Evolutionary conservation across 2,113 vertebrate genomes (phyloP).

Genomic region (Fulmarus glacialis): DNA sequence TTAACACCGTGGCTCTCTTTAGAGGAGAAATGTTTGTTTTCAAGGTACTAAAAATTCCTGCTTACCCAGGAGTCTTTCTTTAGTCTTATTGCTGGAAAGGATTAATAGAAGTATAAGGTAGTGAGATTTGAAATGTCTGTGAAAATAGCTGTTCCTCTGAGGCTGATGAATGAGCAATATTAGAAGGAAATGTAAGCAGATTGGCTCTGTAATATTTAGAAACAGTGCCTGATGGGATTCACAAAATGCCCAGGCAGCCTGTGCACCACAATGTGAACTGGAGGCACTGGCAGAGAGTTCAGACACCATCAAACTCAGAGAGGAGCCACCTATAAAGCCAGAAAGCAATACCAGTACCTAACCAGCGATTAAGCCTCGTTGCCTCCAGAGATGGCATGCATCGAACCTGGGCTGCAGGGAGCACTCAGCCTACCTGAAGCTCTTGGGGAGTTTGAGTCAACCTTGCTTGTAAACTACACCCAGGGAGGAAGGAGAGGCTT

Average conservation of each 20-base stretch:
- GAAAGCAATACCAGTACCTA: background rate
- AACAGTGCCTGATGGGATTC: background rate
- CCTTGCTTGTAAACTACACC: background rate
- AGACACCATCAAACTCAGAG: background rate
- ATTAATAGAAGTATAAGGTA: background rate
- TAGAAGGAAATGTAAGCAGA: background rate
- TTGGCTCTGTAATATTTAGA: background rate
- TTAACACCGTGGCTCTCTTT: constrained; percentile 97
- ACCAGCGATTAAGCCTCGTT: background rate
- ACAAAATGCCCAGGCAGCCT: background rate
- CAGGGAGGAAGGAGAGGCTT: background rate
- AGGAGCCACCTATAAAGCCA: background rate
- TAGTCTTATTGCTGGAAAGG: background rate
- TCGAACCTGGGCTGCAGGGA: background rate
- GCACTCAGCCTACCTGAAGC: background rate
- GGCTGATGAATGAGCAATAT: background rate
- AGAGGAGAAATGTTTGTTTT: constrained; percentile 99
- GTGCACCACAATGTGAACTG: background rate
- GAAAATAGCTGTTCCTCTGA: background rate
- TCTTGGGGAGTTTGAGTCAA: background rate
- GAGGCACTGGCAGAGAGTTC: background rate
- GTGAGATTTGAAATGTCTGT: background rate
- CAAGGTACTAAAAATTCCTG: constrained; percentile 82
- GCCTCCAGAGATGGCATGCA: background rate
- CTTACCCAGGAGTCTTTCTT: background rate